A percentile compares a stretch with the other conserved stretches of the same genome.
These are phyloP conservation scores for Zeugodacus cucurbitae DNA, from an alignment of 1,140 invertebrate species.

Conservation along the genomic window DNA sequence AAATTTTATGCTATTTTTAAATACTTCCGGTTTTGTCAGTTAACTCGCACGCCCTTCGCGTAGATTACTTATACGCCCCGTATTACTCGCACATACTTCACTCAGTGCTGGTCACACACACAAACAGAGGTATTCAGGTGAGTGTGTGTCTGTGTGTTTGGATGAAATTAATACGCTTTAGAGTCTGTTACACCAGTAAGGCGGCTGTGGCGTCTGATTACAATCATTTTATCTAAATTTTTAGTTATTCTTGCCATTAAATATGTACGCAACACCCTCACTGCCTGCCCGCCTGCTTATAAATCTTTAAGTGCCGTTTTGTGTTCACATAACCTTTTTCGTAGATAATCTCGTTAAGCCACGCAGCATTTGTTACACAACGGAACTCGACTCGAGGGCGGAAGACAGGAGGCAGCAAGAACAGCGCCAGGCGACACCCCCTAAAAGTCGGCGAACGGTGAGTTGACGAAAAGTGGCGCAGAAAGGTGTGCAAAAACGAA, in stretches of 20 bases:
- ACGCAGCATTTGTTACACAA: constrained; percentile 30
- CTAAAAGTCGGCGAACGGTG: neutral
- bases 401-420: neutral
- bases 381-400: constrained; percentile 36
- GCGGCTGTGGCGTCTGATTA: neutral
- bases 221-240: neutral
- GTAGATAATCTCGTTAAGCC: constrained; percentile 60
- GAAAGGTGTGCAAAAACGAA: neutral
- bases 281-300: neutral
- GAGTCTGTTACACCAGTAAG: neutral
- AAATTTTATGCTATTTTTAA: constrained; percentile 1
- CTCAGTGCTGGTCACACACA: neutral
- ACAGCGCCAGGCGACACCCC: neutral
- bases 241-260: neutral
- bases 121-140: no score
- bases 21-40: neutral
- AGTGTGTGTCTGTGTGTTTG: neutral
- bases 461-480: neutral
- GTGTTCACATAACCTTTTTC: constrained; percentile 49
- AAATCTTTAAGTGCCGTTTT: neutral
- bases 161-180: neutral
- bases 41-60: neutral
- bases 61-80: neutral
- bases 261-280: neutral
- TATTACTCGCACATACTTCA: neutral